A percentile compares a stretch with the other conserved stretches of the same genome.
phyloP scores from a whole-genome alignment of 1,140 invertebrate species.

The Ostrea edulis region DNA sequence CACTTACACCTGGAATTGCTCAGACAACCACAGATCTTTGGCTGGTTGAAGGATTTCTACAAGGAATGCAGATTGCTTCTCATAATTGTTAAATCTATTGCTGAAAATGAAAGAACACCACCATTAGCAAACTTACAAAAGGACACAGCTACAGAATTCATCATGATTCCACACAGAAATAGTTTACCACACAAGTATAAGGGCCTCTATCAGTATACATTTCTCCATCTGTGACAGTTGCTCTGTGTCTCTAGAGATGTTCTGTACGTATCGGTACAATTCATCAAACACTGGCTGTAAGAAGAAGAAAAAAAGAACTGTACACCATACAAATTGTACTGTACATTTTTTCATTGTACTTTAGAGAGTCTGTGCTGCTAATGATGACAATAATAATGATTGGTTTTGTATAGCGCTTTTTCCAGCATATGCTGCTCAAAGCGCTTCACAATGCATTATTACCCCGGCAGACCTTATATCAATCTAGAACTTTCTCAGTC shows the following conservation, averaged over 20 bases:
- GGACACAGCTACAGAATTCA: neutral
- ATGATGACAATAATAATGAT: too few species aligned
- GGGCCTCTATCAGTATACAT: slow-evolving; percentile 84
- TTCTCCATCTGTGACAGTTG: slow-evolving; percentile 91
- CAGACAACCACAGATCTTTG: slow-evolving; percentile 75
- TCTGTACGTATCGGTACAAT: slow-evolving; percentile 87
- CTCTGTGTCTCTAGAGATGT: slow-evolving; percentile 84
- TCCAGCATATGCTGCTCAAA: too few species aligned
- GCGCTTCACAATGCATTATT: too few species aligned
- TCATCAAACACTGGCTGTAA: slow-evolving; percentile 90
- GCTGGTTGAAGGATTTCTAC: slow-evolving; percentile 87
- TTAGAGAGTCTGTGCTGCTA: too few species aligned
- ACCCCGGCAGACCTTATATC: too few species aligned
- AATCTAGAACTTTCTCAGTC: too few species aligned
- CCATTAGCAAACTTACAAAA: neutral
- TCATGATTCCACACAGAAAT: neutral
- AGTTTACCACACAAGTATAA: slow-evolving; percentile 79
- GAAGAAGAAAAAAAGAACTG: neutral
- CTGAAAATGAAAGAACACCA: slow-evolving; percentile 81
- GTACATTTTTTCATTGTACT: too few species aligned
- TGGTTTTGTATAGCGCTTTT: too few species aligned
- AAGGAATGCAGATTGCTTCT: slow-evolving; percentile 90
- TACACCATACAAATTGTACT: neutral
- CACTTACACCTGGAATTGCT: slow-evolving; percentile 76
- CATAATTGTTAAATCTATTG: slow-evolving; percentile 93